These are phyloP conservation scores for Alcedo quadribrachys DNA, from an alignment of 2,797 vertebrate genomes.

Conservation along the genomic window DNA sequence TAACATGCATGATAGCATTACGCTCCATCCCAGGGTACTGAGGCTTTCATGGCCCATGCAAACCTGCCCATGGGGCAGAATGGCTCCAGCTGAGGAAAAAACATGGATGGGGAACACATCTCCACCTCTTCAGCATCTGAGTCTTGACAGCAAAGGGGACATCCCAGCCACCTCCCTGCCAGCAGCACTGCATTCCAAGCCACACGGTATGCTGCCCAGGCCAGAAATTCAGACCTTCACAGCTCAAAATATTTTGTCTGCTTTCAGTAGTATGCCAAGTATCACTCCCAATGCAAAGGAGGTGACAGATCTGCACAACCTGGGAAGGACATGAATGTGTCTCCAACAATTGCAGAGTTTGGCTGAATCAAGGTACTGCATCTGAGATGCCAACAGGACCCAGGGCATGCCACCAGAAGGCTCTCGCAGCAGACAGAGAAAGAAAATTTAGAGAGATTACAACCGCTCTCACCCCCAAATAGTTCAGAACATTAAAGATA, in stretches of 20 bases:
- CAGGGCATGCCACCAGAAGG: neutral
- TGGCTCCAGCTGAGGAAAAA: neutral
- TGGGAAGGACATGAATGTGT: neutral
- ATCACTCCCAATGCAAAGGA: neutral
- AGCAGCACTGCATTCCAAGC: neutral
- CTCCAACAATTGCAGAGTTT: neutral
- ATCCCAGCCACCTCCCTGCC: neutral
- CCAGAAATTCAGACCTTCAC: neutral
- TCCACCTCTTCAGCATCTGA: neutral
- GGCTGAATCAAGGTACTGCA: neutral
- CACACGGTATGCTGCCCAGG: neutral
- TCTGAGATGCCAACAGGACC: neutral
- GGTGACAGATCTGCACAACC: neutral
- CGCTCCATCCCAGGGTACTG: neutral
- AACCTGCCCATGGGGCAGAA: neutral
- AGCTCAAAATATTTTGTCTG: neutral
- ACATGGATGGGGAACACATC: neutral
- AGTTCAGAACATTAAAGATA: neutral
- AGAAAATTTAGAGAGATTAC: neutral
- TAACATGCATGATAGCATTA: neutral
- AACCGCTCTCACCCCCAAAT: neutral
- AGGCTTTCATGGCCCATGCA: neutral
- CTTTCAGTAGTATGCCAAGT: neutral
- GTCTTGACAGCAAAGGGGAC: neutral
- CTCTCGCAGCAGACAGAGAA: neutral